Percentiles rank a stretch among this genome's conserved stretches.
These are phyloP conservation scores for Drosophila falleni DNA, from an alignment of 2,888 invertebrate species.

Conservation along the genomic window DNA sequence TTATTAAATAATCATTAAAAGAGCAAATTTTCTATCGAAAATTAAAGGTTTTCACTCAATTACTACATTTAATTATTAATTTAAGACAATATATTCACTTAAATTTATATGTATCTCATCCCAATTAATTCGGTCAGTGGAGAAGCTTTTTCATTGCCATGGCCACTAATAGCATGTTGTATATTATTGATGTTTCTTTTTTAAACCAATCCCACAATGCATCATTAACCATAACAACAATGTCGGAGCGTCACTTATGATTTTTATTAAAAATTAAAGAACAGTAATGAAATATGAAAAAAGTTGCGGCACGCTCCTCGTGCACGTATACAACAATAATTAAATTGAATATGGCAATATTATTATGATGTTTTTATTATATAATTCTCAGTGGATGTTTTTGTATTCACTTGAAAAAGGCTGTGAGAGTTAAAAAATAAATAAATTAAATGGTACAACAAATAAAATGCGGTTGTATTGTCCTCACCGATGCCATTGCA, in stretches of 20 bases:
- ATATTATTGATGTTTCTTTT: not conserved
- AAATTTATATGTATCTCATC: not conserved
- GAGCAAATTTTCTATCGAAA: too few relatives aligned
- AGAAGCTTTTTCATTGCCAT: conserved; percentile 33
- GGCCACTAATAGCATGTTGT: conserved; percentile 14
- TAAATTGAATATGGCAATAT: conserved; percentile 64
- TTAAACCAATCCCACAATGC: conserved; percentile 14
- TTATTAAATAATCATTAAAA: too few relatives aligned
- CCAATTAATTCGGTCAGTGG: not conserved
- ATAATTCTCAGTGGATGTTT: conserved; percentile 12
- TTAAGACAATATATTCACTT: not conserved
- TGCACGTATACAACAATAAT: conserved; percentile 52
- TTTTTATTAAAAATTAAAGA: conserved; percentile 56
- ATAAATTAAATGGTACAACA: conserved; percentile 66
- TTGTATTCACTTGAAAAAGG: conserved; percentile 38
- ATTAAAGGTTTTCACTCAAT: not conserved
- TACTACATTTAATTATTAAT: not conserved
- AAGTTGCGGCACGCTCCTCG: conserved; percentile 18
- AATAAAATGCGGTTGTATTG: conserved; percentile 63
- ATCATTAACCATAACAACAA: conserved; percentile 54
- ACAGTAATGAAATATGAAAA: conserved; percentile 57
- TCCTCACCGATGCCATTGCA: conserved; percentile 19
- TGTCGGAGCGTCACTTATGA: conserved; percentile 37
- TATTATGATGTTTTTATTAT: conserved; percentile 22
- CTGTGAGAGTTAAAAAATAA: conserved; percentile 53